Evolutionary conservation across 2,113 vertebrate genomes (phyloP).

Genomic region (Furnarius figulus): DNA sequence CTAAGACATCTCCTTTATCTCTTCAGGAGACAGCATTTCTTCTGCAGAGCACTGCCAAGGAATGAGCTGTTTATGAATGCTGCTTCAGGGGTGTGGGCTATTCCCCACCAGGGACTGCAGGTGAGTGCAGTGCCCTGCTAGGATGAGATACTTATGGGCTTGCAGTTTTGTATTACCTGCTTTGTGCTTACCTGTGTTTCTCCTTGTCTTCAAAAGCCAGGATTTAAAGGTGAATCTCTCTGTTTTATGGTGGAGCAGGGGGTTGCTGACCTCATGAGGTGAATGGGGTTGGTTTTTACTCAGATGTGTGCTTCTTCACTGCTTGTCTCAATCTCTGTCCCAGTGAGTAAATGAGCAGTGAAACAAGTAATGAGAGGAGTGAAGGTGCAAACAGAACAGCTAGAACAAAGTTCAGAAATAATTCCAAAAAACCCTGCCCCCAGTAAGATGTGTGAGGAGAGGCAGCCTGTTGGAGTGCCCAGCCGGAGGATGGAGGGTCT

Average conservation of each 20-base stretch:
- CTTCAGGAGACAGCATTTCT: neutral
- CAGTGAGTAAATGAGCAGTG: neutral
- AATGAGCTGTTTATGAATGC: fast-evolving
- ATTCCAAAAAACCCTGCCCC: neutral
- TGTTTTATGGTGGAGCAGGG: neutral
- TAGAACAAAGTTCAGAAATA: neutral
- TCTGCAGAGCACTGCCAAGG: neutral
- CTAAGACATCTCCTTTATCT: neutral
- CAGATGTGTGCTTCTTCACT: fast-evolving
- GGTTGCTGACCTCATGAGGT: neutral
- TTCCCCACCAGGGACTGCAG: neutral
- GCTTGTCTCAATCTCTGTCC: neutral
- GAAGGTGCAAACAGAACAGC: neutral
- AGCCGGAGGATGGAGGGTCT: neutral
- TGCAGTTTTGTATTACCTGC: neutral
- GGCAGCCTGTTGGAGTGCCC: neutral
- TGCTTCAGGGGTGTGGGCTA: neutral
- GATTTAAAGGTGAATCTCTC: neutral
- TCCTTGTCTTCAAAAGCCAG: neutral
- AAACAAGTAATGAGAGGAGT: neutral
- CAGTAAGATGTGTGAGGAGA: neutral
- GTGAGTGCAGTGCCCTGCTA: neutral
- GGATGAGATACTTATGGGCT: neutral
- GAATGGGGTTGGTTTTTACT: neutral
- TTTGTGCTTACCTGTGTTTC: neutral